Conservation (phyloP, 30 jellyfish, hydroid and myxozoan species). For the Pelagia noctiluca region DNA sequence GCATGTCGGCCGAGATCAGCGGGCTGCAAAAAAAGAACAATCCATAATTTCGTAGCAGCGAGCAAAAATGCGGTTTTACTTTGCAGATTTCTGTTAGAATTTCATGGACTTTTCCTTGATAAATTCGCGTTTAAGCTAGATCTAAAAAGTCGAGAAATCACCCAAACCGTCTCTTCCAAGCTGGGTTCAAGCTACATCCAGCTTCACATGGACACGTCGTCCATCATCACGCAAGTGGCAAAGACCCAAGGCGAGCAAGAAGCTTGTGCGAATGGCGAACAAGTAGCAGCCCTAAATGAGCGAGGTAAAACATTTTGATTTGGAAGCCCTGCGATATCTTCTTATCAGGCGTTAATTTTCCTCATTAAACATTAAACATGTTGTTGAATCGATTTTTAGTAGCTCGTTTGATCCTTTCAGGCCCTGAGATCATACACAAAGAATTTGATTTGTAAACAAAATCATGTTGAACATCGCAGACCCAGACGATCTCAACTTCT, state of each 20-base stretch:
- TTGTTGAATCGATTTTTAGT: background rate
- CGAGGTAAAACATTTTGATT: slow-evolving; percentile 66
- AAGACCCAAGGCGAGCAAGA: slow-evolving; percentile 80
- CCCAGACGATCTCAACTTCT: no score
- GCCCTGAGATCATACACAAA: background rate
- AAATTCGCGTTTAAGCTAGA: background rate
- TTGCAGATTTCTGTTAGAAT: slow-evolving; percentile 1
- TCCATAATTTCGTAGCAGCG: slow-evolving; percentile 18
- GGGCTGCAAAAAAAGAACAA: slow-evolving; percentile 67
- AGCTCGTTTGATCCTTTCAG: background rate
- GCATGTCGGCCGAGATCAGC: slow-evolving; percentile 16
- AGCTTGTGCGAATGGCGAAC: slow-evolving; percentile 79
- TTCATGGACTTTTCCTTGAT: background rate
- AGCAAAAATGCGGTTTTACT: slow-evolving; percentile 16
- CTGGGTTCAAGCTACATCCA: slow-evolving; percentile 89
- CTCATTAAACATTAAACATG: background rate
- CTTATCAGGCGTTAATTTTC: background rate
- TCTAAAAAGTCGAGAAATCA: background rate
- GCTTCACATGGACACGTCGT: slow-evolving; percentile 97
- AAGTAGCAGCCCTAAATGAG: slow-evolving; percentile 89
- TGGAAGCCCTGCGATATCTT: no score
- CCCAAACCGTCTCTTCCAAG: slow-evolving; percentile 43
- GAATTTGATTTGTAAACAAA: background rate
- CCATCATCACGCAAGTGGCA: slow-evolving; percentile 96
- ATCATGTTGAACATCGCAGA: no score